These are phyloP conservation scores for Vanessa atalanta DNA, from an alignment of 1,140 invertebrate species.

Conservation along the genomic window DNA sequence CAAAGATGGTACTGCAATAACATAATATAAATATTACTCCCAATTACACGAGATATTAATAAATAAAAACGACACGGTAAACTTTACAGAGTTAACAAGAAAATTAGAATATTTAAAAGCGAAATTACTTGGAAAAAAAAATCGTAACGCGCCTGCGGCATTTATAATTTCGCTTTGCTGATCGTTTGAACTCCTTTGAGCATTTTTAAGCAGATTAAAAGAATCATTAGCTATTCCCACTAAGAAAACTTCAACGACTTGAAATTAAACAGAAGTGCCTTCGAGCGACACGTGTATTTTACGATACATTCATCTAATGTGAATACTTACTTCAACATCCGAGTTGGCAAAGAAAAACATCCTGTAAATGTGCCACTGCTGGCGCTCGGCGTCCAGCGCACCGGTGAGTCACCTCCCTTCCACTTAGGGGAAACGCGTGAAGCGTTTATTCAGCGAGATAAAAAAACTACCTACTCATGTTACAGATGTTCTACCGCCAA, in stretches of 20 bases:
- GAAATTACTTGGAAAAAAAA: constrained; percentile 30
- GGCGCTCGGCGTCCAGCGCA: too few relatives aligned
- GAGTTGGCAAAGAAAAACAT: too few relatives aligned
- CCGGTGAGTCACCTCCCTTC: too few relatives aligned
- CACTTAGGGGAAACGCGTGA: too few relatives aligned
- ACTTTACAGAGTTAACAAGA: constrained; percentile 23
- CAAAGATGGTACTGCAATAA: too few relatives aligned
- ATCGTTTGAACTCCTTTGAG: constrained; percentile 64
- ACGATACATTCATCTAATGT: too few relatives aligned
- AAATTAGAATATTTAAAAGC: constrained; percentile 30
- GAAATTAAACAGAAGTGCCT: neutral
- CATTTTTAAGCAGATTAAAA: constrained; percentile 73
- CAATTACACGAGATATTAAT: neutral
- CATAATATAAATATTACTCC: too few relatives aligned
- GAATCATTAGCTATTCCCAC: constrained; percentile 73
- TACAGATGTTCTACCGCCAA: too few relatives aligned
- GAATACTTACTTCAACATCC: too few relatives aligned
- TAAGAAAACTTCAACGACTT: constrained; percentile 33
- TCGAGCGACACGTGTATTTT: neutral
- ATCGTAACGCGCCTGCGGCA: constrained; percentile 21
- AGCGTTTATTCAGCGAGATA: too few relatives aligned
- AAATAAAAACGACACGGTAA: neutral
- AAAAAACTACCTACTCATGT: too few relatives aligned
- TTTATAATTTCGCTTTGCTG: constrained; percentile 27
- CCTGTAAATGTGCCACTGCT: too few relatives aligned